phyloP scores from a whole-genome alignment of 1,140 invertebrate species.

The Drosophila erecta region DNA sequence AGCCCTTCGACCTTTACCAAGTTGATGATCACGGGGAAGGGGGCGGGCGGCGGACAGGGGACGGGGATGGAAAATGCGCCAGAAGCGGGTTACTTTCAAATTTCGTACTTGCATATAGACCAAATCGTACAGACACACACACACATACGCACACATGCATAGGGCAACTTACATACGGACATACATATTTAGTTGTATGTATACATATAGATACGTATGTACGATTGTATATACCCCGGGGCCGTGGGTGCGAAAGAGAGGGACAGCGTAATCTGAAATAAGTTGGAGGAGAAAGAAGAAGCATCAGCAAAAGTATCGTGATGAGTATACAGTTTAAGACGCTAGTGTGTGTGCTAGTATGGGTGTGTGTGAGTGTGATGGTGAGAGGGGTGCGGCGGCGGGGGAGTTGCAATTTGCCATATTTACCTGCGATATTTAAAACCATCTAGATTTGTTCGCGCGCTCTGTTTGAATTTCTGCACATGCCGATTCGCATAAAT shows the following conservation, averaged over 20 bases:
- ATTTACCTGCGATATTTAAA: slow-evolving; percentile 14
- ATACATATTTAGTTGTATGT: slow-evolving; percentile 53
- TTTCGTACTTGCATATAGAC: slow-evolving; percentile 80
- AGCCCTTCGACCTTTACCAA: slow-evolving; percentile 19
- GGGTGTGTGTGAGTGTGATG: slow-evolving; percentile 9
- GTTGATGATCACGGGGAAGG: slow-evolving; percentile 31
- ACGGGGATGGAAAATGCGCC: slow-evolving; percentile 56
- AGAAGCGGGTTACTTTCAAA: slow-evolving; percentile 80
- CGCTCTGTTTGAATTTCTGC: slow-evolving; percentile 61
- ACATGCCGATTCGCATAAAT: slow-evolving; percentile 58
- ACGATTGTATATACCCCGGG: slow-evolving; percentile 42
- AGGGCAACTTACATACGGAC: slow-evolving; percentile 23
- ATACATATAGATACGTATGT: slow-evolving; percentile 47
- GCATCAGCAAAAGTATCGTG: slow-evolving; percentile 77
- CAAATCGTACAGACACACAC: slow-evolving; percentile 56
- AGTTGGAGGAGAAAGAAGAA: slow-evolving; percentile 78
- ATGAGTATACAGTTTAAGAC: slow-evolving; percentile 81
- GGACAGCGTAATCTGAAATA: slow-evolving; percentile 77
- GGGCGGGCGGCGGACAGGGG: slow-evolving; percentile 16
- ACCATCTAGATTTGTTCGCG: slow-evolving; percentile 43
- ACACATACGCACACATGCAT: slow-evolving; percentile 13
- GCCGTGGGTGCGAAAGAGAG: slow-evolving; percentile 64
- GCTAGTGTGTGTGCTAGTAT: slow-evolving; percentile 17
- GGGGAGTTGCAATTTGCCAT: slow-evolving; percentile 39
- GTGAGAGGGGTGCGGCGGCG: slow-evolving; percentile 15